Evolutionary conservation across 2,888 invertebrate species (phyloP), one percentile per base, ranked within the genome.

Genomic region (Perdita meconis): DNA sequence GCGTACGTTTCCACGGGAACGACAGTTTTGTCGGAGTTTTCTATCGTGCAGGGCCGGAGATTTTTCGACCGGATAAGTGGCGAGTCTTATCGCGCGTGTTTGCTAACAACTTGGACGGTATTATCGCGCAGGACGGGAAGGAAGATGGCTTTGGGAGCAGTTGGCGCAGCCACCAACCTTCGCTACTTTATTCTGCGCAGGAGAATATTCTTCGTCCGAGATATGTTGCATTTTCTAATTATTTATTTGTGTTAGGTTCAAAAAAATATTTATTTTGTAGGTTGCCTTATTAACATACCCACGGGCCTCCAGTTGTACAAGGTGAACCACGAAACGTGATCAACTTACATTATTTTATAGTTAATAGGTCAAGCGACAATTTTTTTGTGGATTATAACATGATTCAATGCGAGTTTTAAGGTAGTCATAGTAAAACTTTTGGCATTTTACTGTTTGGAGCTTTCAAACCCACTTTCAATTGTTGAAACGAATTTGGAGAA

Each of bases 21-120:
- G 84, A 83, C 78, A 86, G 81, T 85, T 86, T 70, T 61, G 68
- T 44, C 67, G 19, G 74, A 86, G 66, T 86, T 84, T 83, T 80
- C 75, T 65, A 64, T 71, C 71, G 57, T 24, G 78, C 63, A 55
- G 72, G 57, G 30, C 56, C 72, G 76, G 63, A 82, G 85, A 84
- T 84, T 81, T 80, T 85, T 85, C 83, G 47, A 36, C 57, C 24
- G 81, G 83, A 82, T 85, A 81, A 80, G 80, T 63, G 78, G 73
- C 72, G 59, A 53, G 68, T 69, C 74, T 76, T 81, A 84, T 83
- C 83, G 76, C 44, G 50, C 42, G 36, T 19, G 76, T 65, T 78
- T 38, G 60, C 67, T 78, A 83, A 85, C 83, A 80, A 85, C 85
- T 84, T 85, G 57, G 63, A 47, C 64, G 80, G 82, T 78, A 73